A percentile compares a stretch with the other conserved stretches of the same genome.
Evolutionary conservation across 2,888 invertebrate genomes (phyloP).

Genomic region (Hyppa rectilinea): DNA sequence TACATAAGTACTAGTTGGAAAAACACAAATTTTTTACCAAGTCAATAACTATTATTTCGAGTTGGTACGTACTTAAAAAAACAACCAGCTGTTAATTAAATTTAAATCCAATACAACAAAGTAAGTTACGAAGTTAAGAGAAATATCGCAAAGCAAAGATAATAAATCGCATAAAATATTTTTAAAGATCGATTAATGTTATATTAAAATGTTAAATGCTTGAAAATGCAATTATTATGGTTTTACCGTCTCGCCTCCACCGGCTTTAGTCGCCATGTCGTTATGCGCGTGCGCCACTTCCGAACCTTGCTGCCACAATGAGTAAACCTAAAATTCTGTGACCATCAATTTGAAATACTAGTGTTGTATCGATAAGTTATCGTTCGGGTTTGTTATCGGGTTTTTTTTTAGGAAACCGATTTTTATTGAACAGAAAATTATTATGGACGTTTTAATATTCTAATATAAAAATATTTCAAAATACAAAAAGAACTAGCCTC

Average conservation of each 20-base stretch:
- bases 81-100: neutral
- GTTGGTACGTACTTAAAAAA: neutral
- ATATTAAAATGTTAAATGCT: conserved; percentile 15
- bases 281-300: conserved; percentile 44
- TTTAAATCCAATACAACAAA: neutral
- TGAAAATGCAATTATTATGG: conserved; percentile 11
- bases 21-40: neutral
- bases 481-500: neutral
- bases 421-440: neutral
- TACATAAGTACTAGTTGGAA: no score
- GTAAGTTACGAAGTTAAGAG: no score
- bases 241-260: conserved; percentile 53
- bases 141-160: conserved; percentile 32
- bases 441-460: neutral
- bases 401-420: neutral
- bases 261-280: conserved; percentile 47
- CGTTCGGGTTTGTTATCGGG: conserved; percentile 4
- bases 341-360: conserved; percentile 7
- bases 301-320: conserved; percentile 38
- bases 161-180: conserved; percentile 8
- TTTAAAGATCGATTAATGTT: neutral
- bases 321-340: conserved; percentile 26
- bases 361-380: conserved; percentile 33
- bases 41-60: neutral
- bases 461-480: neutral